These are phyloP conservation scores for Parambassis ranga DNA, from an alignment of 2,797 vertebrate genomes.

Conservation along the genomic window DNA sequence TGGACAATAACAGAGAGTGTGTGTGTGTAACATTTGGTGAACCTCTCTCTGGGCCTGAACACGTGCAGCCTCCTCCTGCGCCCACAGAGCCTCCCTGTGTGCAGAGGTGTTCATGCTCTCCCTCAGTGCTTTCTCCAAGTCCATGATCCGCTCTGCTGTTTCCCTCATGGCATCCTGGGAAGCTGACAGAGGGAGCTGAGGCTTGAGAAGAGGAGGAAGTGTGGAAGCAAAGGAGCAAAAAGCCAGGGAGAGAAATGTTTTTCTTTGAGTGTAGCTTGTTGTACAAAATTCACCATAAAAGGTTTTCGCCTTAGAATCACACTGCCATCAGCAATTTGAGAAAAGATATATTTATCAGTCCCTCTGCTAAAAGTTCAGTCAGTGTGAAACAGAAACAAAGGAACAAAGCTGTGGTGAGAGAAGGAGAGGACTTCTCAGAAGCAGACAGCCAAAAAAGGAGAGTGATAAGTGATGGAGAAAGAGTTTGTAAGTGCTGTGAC, in stretches of 20 bases:
- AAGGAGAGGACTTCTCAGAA: conserved; percentile 22
- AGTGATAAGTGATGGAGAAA: conserved; percentile 40
- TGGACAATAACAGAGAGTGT: too few relatives aligned
- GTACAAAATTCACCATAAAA: not conserved
- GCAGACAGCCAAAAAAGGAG: conserved; percentile 31
- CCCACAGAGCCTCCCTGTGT: conserved; percentile 79
- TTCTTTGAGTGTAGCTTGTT: conserved; percentile 22
- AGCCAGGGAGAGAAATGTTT: conserved; percentile 33
- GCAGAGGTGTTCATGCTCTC: conserved; percentile 79
- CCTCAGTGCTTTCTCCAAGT: conserved; percentile 77
- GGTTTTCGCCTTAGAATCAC: not conserved
- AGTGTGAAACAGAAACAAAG: conserved; percentile 7
- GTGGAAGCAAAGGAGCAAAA: conserved; percentile 46
- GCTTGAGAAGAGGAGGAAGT: conserved; percentile 19
- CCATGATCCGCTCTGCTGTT: conserved; percentile 73
- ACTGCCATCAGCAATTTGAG: not conserved
- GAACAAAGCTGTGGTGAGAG: conserved; percentile 10
- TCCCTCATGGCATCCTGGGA: conserved; percentile 76
- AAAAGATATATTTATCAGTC: not conserved
- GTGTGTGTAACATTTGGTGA: conserved; percentile 18
- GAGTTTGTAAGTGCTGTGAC: conserved; percentile 38
- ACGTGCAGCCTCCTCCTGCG: conserved; percentile 74
- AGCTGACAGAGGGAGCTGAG: conserved; percentile 57
- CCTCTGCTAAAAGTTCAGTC: not conserved
- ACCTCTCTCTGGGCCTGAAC: conserved; percentile 77